Conservation (phyloP, 2,797 vertebrate genomes). For the Sarcophilus harrisii region DNA sequence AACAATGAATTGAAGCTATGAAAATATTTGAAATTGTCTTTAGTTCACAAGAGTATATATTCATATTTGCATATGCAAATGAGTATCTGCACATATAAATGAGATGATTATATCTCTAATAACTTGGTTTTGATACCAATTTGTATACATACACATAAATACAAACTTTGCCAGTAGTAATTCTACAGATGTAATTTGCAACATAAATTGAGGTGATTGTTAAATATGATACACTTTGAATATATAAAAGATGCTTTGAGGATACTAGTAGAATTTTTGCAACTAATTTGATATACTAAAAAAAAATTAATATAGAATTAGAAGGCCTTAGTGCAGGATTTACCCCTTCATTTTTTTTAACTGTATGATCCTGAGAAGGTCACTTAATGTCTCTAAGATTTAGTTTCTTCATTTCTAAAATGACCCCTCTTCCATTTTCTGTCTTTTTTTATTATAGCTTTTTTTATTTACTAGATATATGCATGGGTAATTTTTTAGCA, state of each 20-base stretch:
- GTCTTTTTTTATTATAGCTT: too few relatives aligned
- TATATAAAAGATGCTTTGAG: neutral
- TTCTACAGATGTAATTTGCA: neutral
- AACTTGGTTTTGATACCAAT: neutral
- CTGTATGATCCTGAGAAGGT: too few relatives aligned
- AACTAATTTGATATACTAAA: too few relatives aligned
- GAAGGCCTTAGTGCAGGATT: too few relatives aligned
- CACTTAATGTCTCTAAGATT: too few relatives aligned
- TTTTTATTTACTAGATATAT: too few relatives aligned
- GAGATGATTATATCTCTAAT: conserved; percentile 1
- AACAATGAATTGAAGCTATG: neutral
- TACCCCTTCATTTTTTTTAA: neutral
- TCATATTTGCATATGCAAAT: conserved; percentile 7
- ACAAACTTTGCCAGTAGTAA: neutral
- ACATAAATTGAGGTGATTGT: neutral
- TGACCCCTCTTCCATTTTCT: too few relatives aligned
- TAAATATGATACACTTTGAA: neutral
- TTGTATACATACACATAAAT: conserved; percentile 20
- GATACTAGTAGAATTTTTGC: neutral
- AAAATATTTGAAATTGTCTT: neutral
- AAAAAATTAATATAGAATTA: too few relatives aligned
- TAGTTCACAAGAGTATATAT: neutral
- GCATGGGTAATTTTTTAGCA: too few relatives aligned
- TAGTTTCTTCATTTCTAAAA: too few relatives aligned
- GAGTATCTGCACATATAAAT: neutral